phyloP scores from a whole-genome alignment of 2,113 vertebrate genomes.

The Nanorana parkeri region DNA sequence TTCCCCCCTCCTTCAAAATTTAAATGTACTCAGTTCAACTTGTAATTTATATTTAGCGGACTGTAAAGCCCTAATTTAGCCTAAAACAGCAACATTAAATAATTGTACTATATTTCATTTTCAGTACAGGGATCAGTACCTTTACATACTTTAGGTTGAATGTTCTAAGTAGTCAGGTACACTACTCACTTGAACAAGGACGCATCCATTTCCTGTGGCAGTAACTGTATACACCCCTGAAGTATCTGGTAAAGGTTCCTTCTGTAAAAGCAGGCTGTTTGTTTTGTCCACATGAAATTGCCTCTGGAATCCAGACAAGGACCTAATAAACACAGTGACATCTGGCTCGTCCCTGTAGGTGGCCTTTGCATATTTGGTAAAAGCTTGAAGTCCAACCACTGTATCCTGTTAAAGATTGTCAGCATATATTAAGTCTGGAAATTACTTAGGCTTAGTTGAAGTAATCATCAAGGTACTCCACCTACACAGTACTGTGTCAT shows the following conservation, averaged over 20 bases:
- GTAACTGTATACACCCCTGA: constrained; percentile 68
- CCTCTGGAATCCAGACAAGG: constrained; percentile 60
- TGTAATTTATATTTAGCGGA: too few species aligned
- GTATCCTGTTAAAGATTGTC: constrained; percentile 62
- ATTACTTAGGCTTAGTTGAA: background rate
- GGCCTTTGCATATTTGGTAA: constrained; percentile 65
- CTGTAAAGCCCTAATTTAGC: too few species aligned
- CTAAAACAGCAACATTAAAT: too few species aligned
- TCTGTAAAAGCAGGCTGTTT: constrained; percentile 85
- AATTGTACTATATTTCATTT: too few species aligned
- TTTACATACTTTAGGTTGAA: too few species aligned
- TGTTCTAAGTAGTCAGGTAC: too few species aligned
- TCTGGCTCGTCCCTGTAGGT: constrained; percentile 61
- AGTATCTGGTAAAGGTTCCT: constrained; percentile 64
- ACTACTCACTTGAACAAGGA: constrained; percentile 74
- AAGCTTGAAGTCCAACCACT: constrained; percentile 69
- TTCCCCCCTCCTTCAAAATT: too few species aligned
- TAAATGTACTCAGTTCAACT: too few species aligned
- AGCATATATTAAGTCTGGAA: background rate
- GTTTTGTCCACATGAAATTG: constrained; percentile 74
- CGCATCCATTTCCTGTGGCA: constrained; percentile 72
- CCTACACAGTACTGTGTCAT: too few species aligned
- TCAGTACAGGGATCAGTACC: too few species aligned
- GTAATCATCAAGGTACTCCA: background rate
- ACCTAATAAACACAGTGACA: constrained; percentile 59